Percentiles rank a stretch among this genome's conserved stretches.
phyloP scores from a whole-genome alignment of 2,113 vertebrate species.

The Clinocottus analis region DNA sequence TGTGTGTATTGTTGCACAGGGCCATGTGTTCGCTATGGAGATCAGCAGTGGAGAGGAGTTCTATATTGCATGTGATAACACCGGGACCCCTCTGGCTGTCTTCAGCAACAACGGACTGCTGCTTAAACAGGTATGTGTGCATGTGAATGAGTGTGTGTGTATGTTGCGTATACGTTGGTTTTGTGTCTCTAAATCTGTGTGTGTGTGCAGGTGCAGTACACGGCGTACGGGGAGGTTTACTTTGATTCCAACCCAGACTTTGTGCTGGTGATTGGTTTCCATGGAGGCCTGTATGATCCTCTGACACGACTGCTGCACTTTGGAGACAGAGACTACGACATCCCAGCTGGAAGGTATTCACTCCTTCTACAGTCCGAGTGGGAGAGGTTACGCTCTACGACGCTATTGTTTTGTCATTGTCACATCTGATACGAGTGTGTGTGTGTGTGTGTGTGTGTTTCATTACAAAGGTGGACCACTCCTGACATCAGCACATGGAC shows the following conservation, averaged over 20 bases:
- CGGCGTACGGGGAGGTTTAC: slow-evolving; percentile 97
- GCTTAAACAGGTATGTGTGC: slow-evolving; percentile 86
- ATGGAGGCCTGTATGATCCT: slow-evolving; percentile 95
- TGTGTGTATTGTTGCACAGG: slow-evolving; percentile 64
- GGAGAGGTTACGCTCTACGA: not conserved
- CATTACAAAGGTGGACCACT: slow-evolving; percentile 89
- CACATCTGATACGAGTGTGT: slow-evolving; percentile 10
- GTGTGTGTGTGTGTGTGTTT: not conserved
- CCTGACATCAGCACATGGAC: slow-evolving; percentile 98
- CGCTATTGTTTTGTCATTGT: not conserved
- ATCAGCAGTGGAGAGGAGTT: slow-evolving; percentile 99
- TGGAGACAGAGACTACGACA: slow-evolving; percentile 97
- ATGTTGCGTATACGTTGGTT: not conserved
- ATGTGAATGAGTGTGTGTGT: no score
- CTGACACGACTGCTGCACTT: slow-evolving; percentile 97
- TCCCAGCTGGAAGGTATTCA: slow-evolving; percentile 89
- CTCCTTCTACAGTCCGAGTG: not conserved
- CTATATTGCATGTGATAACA: slow-evolving; percentile 98
- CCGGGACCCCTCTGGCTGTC: slow-evolving; percentile 94
- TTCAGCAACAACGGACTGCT: slow-evolving; percentile 97
- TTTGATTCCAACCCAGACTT: slow-evolving; percentile 99
- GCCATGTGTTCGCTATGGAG: slow-evolving; percentile 98
- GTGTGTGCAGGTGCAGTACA: slow-evolving; percentile 89
- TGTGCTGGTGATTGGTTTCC: slow-evolving; percentile 96
- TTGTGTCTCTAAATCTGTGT: not conserved